Evolutionary conservation across 2,797 vertebrate genomes (phyloP).

Genomic region (Notolabrus celidotus): DNA sequence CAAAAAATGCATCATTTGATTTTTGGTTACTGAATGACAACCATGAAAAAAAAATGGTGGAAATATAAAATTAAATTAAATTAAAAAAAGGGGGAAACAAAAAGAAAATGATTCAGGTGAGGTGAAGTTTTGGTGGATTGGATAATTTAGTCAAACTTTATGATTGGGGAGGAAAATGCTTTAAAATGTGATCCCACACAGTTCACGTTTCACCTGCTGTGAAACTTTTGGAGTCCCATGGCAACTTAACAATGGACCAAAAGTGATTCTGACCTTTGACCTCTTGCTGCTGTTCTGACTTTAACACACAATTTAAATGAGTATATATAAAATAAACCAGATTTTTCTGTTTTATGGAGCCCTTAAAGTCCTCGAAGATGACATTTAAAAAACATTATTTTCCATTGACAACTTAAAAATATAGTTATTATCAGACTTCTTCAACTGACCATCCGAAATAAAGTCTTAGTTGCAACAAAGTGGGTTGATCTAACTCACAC

Average conservation of each 20-base stretch:
- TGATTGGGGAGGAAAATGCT: constrained; percentile 13
- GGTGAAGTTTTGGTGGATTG: constrained; percentile 18
- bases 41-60: constrained; percentile 37
- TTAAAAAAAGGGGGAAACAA: constrained; percentile 3
- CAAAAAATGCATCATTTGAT: constrained; percentile 54
- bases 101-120: constrained; percentile 7
- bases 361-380: neutral
- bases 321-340: neutral
- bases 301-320: neutral
- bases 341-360: neutral
- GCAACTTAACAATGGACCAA: constrained; percentile 22
- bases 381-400: neutral
- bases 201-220: constrained; percentile 5
- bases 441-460: neutral
- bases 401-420: neutral
- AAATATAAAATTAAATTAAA: too few relatives aligned
- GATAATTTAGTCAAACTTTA: constrained; percentile 1
- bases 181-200: neutral
- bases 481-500: neutral
- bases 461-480: neutral
- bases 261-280: constrained; percentile 59
- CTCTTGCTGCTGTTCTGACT: neutral
- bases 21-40: constrained; percentile 54
- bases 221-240: neutral
- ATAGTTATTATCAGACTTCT: too few relatives aligned